Base-by-base conservation (phyloP, 2,113 vertebrate genomes). In the Ciconia maguari region DNA sequence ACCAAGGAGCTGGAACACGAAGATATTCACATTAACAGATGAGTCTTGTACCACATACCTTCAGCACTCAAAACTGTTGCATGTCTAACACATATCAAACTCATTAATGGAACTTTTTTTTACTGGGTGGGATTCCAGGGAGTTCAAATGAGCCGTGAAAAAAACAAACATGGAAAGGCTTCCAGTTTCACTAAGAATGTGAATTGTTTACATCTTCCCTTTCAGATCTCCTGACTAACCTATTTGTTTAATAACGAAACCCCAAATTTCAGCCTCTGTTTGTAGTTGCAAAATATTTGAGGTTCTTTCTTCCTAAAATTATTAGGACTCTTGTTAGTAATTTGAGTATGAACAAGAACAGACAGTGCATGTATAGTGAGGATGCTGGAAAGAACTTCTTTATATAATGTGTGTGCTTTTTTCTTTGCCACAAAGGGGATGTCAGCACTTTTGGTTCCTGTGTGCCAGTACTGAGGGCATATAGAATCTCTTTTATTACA, bases 61-160 rank as follows among this genome's bases (percentile, higher is more conserved):
- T 75, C 77, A 91, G 27, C n/a, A 11, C 57, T 57, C 61, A 19
- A 11, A 94, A 72, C n/a, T 38, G 10, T 7, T 69, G 48, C 64
- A 64, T 10, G 65, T 68, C 55, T 89, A 41, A 93, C 57, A 70
- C 88, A 85, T 16, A 76, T 48, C 80, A 83, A 89, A 89, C 26
- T 42, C 80, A 66, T 79, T 61, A 79, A 87, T 26, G 30, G 30
- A 52, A 48, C 21, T 22, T 19, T 4, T 55, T 74, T 70, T 58
- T 11, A 30, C 58, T 90, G 70, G 21, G 46, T 92, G 66, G 49
- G 65, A 87, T 87, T 84, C 36, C 77, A 95, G 30, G 21, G 64
- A 76, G 61, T 84, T 93, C 77, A 94, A 94, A 94, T 69, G 65
- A 96, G 34, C 52, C 80, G 7, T 72, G 41, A 44, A 89, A 71